These are phyloP conservation scores for Tamandua tetradactyla DNA, from an alignment of 2,797 vertebrate genomes.

Conservation along the genomic window DNA sequence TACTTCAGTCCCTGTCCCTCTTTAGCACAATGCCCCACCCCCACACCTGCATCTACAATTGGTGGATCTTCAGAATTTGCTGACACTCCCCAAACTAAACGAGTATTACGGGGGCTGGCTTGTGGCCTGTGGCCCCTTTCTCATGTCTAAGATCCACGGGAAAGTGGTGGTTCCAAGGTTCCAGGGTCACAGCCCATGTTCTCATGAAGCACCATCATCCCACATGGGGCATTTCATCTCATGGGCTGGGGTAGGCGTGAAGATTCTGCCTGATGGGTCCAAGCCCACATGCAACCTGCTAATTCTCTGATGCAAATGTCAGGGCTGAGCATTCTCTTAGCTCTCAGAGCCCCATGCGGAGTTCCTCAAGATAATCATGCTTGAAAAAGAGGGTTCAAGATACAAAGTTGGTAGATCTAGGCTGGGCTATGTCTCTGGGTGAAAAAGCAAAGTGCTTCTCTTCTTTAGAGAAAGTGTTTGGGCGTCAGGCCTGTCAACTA, in stretches of 20 bases:
- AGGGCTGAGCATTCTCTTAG: slow-evolving; percentile 69
- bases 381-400: slow-evolving; percentile 33
- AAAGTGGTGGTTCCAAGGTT: slow-evolving; percentile 41
- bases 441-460: neutral
- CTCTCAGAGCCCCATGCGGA: neutral
- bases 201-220: slow-evolving; percentile 35
- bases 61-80: slow-evolving; percentile 42
- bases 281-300: slow-evolving; percentile 72
- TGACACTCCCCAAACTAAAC: slow-evolving; percentile 10
- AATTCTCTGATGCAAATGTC: slow-evolving; percentile 78
- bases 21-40: neutral
- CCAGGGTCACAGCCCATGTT: slow-evolving; percentile 40
- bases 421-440: neutral
- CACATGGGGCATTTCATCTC: slow-evolving; percentile 64
- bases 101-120: neutral
- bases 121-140: neutral
- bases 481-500: neutral
- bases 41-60: neutral
- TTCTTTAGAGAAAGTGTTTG: slow-evolving; percentile 37
- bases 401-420: slow-evolving; percentile 4
- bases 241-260: slow-evolving; percentile 73
- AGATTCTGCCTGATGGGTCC: slow-evolving; percentile 63
- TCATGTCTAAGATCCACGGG: slow-evolving; percentile 20
- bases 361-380: slow-evolving; percentile 6
- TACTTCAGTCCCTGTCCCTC: neutral